Percentiles rank a stretch among this genome's conserved stretches.
Evolutionary conservation across 2,797 vertebrate genomes (phyloP).

Genomic region (Phalanger gymnotis): DNA sequence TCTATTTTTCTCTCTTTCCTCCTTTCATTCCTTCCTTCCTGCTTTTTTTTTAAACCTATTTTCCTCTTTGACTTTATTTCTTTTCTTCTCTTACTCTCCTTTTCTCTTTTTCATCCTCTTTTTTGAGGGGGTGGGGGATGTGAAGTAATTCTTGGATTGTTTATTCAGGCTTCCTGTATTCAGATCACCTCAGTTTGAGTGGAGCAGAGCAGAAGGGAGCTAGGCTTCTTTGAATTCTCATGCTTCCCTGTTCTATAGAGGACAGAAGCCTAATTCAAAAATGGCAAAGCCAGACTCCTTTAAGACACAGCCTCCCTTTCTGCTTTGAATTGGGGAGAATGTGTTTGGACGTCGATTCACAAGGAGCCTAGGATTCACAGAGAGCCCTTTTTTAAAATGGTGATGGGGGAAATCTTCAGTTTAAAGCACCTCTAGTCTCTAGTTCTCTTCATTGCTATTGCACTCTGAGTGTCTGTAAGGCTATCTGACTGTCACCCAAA

Average conservation of each 20-base stretch:
- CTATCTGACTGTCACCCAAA: neutral
- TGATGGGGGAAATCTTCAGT: neutral
- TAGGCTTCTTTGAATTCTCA: neutral
- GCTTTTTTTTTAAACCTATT: neutral
- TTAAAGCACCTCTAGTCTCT: neutral
- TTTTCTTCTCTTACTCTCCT: too few relatives aligned
- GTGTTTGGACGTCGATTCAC: neutral
- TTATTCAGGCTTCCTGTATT: neutral
- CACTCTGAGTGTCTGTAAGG: neutral
- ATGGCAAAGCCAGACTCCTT: neutral
- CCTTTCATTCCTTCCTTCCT: neutral
- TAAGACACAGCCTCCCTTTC: neutral
- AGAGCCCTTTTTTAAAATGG: constrained; percentile 6
- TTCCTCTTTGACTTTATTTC: constrained; percentile 9
- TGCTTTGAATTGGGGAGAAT: neutral
- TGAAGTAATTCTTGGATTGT: neutral
- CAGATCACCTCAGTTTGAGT: neutral
- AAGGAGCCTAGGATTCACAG: neutral
- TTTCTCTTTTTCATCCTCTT: neutral
- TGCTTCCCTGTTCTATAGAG: neutral
- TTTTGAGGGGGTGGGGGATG: neutral
- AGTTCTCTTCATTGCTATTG: neutral
- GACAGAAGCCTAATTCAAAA: neutral
- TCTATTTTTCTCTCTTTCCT: constrained; percentile 15
- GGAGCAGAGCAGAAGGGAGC: neutral